Base-by-base conservation (phyloP, 1,140 invertebrate genomes). In the Pseudomyrmex sp. region DNA sequence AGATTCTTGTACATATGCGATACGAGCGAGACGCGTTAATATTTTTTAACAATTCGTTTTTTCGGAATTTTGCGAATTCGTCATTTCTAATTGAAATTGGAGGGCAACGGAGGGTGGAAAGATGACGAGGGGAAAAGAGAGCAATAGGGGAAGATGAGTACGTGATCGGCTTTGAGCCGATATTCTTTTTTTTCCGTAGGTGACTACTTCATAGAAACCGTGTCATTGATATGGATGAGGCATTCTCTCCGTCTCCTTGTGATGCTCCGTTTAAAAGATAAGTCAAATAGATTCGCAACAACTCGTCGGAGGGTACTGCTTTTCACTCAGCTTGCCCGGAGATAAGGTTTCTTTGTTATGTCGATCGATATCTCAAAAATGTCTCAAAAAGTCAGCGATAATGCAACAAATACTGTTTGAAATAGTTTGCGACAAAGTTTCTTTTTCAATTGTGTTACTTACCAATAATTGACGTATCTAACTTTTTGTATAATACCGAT, bases 201-300 rank as follows among this genome's bases (percentile, higher is more conserved):
- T 86, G 74, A 70, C 66, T 59, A 72, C 52, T 46, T 70, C 23
- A 59, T 82, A 46, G 44, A 61, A 26, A 56, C 5, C 20, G 9
- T 44, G 26, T 72, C 85, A 90, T 90, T 88, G 86, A 83, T 89
- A 90, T 90, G 86, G 84, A 88, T 72, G 83, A 85, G 35, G 56
- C 50, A 66, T 86, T 54, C 77, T 82, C 79, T 75, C 76, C 77
- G 82, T 82, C 62, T 66, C 62, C 23, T 84, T 58, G 63, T 61
- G 84, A 86, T 84, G 58, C 48, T 65, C 66, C 65, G 76, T 86
- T 88, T 86, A 84, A 86, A 76, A 89, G 82, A 88, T 89, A 88
- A 89, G 85, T 79, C 84, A 89, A 89, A 84, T 77, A 87, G 77
- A 88, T 89, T 88, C 83, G 63, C 75, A 82, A 35, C 35, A 35